Base-by-base conservation (phyloP, 2,888 invertebrate genomes). In the Imbricaverruca yamaguchii region DNA sequence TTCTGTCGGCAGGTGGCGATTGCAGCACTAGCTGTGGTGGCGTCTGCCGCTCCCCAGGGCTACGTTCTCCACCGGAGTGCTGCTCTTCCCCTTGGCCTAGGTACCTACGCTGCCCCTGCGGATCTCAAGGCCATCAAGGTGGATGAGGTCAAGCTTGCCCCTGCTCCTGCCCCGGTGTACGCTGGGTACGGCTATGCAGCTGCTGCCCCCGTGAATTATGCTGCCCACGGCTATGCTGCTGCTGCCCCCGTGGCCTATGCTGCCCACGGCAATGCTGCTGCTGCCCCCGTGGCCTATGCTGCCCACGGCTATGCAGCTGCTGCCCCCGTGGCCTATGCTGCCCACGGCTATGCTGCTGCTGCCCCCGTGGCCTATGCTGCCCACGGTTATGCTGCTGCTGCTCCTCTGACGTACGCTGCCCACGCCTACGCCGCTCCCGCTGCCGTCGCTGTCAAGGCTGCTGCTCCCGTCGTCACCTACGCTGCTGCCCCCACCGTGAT, bases 401-500 rank as follows among this genome's bases (percentile, higher is more conserved):
- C 61, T 18, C 18, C 21, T 61, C 18, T 18, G 18, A 10, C 61
- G 21, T 61, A 61, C 61, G 13, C 61, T 1, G 18, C 61, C 18
- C 61, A 8, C 18, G 25, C 67, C 12, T 23, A 23, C 13, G 67
- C 25, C 12, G 25, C 25, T 25, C 25, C 25, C 0, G 25, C 67
- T 13, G 25, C 67, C 25, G 23, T 67, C 4, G 67, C 25, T n/a
- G 25, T 67, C 25, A 67, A 25, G 67, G 67, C 67, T 13, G 67
- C 67, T 13, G 78, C 81, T n/a, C 65, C 78, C 8, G 65, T 79
- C 39, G 25, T 79, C 61, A 79, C 81, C 23, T 82, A 82, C 67
- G 80, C 81, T 13, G 80, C 81, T 15, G 65, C 80, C 59, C 67
- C 82, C 10, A 81, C 83, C n/a, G 78, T 83, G n/a, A 81, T 82